These are phyloP conservation scores for Serinus canaria DNA, from an alignment of 2,113 vertebrate species.

Conservation along the genomic window DNA sequence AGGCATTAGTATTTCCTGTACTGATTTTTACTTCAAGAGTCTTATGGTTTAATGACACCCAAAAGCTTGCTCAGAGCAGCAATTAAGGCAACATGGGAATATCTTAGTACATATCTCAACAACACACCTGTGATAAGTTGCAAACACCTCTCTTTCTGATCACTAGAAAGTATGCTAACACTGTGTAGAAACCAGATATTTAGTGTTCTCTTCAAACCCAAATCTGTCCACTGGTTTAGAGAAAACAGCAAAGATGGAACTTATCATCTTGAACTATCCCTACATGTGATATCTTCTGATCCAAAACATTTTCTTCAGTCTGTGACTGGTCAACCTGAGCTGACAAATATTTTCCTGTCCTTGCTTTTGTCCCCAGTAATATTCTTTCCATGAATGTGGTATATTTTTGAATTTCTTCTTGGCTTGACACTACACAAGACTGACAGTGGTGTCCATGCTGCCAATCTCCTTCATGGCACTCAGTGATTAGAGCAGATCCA, in stretches of 20 bases:
- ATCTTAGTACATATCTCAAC: neutral
- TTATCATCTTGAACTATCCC: neutral
- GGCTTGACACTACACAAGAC: neutral
- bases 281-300: neutral
- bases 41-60: neutral
- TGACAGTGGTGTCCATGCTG: neutral
- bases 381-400: neutral
- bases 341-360: neutral
- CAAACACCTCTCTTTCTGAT: neutral
- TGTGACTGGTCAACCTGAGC: accelerated
- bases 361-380: neutral
- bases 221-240: neutral
- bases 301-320: neutral
- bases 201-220: neutral
- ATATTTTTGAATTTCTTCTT: neutral
- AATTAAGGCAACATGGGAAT: neutral
- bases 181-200: neutral
- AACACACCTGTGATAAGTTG: neutral
- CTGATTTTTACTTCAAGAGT: neutral
- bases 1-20: neutral
- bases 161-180: neutral
- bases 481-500: neutral
- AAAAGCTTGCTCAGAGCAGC: neutral
- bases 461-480: neutral
- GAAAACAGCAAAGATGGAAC: neutral